phyloP scores from a whole-genome alignment of 2,888 invertebrate species.

The Melieria picta region DNA sequence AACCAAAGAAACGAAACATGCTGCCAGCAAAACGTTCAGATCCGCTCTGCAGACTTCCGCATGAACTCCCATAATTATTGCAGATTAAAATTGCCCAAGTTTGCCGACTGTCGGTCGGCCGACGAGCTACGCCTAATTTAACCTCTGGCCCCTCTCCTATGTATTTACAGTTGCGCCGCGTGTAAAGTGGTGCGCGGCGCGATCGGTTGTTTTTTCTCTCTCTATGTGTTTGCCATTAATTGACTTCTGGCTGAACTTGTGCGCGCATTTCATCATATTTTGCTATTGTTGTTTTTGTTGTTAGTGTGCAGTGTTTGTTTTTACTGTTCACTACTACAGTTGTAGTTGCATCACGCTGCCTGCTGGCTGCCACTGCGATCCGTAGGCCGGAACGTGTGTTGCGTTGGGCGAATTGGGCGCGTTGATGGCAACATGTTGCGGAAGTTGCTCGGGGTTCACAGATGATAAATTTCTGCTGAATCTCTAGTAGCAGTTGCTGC shows the following conservation, averaged over 20 bases:
- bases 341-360: neutral
- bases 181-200: neutral
- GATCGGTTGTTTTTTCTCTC: neutral
- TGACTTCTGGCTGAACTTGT: conserved; percentile 21
- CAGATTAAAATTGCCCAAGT: too few relatives aligned
- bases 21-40: too few relatives aligned
- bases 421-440: conserved; percentile 25
- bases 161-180: neutral
- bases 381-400: too few relatives aligned
- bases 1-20: too few relatives aligned
- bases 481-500: neutral
- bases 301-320: neutral
- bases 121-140: conserved; percentile 5
- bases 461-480: conserved; percentile 17
- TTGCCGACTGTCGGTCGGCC: too few relatives aligned
- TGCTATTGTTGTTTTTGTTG: neutral
- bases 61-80: too few relatives aligned
- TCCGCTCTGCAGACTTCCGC: too few relatives aligned
- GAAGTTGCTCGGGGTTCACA: conserved; percentile 25
- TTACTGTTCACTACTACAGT: neutral
- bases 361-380: neutral
- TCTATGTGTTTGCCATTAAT: conserved; percentile 31
- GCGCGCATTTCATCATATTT: conserved; percentile 12
- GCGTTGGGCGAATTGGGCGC: too few relatives aligned
- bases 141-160: conserved; percentile 12